Conservation (phyloP, 30 jellyfish, hydroid and myxozoan species). For the Cassiopea andromeda region DNA sequence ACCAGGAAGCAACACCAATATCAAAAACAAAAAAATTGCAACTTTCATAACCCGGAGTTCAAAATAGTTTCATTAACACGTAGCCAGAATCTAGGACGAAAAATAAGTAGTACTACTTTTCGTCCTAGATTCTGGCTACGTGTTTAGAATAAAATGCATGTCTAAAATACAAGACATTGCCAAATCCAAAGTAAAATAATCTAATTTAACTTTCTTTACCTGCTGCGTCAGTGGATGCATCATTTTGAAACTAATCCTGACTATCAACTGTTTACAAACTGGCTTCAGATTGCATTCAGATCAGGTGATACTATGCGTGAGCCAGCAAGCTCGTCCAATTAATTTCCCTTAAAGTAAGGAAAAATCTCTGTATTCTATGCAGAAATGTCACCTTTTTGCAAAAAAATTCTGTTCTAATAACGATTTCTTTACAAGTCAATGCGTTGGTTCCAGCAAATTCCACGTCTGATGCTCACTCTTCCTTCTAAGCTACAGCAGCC, state of each 20-base stretch:
- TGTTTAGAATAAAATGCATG: no score
- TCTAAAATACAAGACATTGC: no score
- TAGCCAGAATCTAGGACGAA: no score
- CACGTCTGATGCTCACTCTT: no score
- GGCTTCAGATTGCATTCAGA: neutral
- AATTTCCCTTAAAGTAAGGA: neutral
- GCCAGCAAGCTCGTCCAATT: neutral
- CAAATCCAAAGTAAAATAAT: neutral
- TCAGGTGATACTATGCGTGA: neutral
- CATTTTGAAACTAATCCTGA: slow-evolving; percentile 10
- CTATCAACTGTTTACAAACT: neutral
- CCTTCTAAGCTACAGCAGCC: neutral
- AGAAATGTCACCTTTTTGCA: neutral
- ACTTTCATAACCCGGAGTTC: no score
- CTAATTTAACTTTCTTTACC: neutral
- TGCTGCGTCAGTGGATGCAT: slow-evolving; percentile 71
- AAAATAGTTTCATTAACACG: no score
- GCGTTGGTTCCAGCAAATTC: no score
- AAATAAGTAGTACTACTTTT: no score
- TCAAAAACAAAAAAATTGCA: no score
- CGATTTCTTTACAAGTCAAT: no score
- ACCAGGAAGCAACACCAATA: no score
- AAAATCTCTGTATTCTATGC: neutral
- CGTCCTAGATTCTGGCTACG: no score
- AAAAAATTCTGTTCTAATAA: neutral